These are phyloP conservation scores for Lutra lutra DNA, from an alignment of 2,797 vertebrate species.

Conservation along the genomic window DNA sequence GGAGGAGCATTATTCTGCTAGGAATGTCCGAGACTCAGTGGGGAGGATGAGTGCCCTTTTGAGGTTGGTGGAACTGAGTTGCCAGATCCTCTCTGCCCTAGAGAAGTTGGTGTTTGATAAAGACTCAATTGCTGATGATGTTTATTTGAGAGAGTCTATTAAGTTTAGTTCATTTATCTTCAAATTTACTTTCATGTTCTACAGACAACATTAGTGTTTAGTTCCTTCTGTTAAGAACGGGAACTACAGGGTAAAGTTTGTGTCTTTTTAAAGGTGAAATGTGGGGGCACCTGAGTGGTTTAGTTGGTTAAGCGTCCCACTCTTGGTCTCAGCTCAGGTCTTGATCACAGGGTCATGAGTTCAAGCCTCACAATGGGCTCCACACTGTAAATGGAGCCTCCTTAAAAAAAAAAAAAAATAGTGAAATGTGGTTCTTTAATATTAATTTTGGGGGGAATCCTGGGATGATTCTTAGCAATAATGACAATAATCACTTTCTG, in stretches of 20 bases:
- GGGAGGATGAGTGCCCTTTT: background rate
- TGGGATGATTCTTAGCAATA: slow-evolving; percentile 5
- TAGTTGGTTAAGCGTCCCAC: background rate
- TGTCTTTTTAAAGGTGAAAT: slow-evolving; percentile 38
- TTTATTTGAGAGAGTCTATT: slow-evolving; percentile 38
- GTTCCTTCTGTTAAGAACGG: background rate
- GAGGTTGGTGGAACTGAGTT: background rate
- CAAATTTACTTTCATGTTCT: slow-evolving; percentile 48
- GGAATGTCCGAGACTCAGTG: background rate
- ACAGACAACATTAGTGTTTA: slow-evolving; percentile 36
- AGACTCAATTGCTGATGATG: slow-evolving; percentile 17
- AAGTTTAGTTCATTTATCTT: slow-evolving; percentile 57
- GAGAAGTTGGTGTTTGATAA: background rate
- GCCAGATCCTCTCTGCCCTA: background rate
- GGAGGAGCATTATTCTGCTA: background rate
- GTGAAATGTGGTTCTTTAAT: slow-evolving; percentile 4
- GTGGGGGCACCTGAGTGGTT: background rate
- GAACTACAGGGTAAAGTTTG: background rate
- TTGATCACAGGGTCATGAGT: background rate
- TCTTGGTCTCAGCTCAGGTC: background rate
- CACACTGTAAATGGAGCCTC: background rate
- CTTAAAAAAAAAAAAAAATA: background rate
- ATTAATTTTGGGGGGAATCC: slow-evolving; percentile 37
- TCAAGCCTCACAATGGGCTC: background rate
- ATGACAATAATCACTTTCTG: slow-evolving; percentile 2